Conservation (phyloP, 2,888 invertebrate genomes). For the Margaritifera margaritifera region DNA sequence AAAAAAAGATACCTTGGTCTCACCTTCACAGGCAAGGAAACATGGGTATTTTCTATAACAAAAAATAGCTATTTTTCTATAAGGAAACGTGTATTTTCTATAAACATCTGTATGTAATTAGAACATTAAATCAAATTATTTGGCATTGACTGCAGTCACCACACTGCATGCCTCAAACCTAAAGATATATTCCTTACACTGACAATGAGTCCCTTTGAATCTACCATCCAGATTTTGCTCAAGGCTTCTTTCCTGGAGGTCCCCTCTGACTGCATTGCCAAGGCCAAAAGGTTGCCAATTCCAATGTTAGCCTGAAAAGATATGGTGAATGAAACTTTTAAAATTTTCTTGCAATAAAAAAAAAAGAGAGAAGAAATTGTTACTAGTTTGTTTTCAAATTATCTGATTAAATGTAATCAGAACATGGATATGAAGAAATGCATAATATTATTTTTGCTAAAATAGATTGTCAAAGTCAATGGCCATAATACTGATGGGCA, state of each 20-base stretch:
- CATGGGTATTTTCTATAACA: too few species aligned
- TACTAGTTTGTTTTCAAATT: too few species aligned
- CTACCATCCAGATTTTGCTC: slow-evolving; percentile 92
- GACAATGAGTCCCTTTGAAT: slow-evolving; percentile 94
- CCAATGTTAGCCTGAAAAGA: slow-evolving; percentile 87
- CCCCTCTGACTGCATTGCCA: slow-evolving; percentile 89
- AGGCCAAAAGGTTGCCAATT: slow-evolving; percentile 91
- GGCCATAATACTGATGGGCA: too few species aligned
- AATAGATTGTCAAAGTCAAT: too few species aligned
- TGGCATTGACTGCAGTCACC: neutral
- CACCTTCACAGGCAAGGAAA: too few species aligned
- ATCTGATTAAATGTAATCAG: neutral
- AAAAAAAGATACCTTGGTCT: too few species aligned
- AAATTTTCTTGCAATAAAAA: too few species aligned
- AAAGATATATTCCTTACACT: slow-evolving; percentile 72
- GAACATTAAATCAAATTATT: neutral
- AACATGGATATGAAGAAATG: neutral
- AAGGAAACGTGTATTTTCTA: too few species aligned
- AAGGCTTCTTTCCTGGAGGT: slow-evolving; percentile 83
- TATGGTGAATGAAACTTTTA: too few species aligned
- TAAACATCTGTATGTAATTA: too few species aligned
- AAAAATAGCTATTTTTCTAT: too few species aligned
- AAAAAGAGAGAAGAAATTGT: too few species aligned
- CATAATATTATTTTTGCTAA: neutral
- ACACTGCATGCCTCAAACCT: neutral